Evolutionary conservation across 2,113 vertebrate species (phyloP), one percentile per base, ranked within the genome.

Genomic region (Cyprinodon tularosa): DNA sequence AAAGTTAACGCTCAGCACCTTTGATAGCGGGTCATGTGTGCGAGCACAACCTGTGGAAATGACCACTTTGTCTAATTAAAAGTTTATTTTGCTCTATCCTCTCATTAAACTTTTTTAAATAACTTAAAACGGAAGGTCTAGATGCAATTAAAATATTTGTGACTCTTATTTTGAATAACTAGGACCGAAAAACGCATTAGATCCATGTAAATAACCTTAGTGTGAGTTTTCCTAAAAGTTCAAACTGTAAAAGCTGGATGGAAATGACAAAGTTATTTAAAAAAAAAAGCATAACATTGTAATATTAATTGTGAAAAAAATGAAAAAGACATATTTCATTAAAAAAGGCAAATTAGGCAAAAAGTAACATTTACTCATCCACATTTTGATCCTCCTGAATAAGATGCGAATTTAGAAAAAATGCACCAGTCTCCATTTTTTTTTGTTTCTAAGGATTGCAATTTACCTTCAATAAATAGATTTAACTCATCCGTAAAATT

Each of bases 1-100:
- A 40, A 78, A 82, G 72, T 68, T 80, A 65, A 80, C 15, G 1
- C 53, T 74, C 61, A 37, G 62, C 76, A 68, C 47, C 63, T 57
- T 48, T 62, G 66, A 73, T 63, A 69, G 69, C 66, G 20, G 50
- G 17, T 57, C 50, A 9, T 57, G 50, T n/a, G 20, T 73, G 66
- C 57, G 3, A 72, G 50, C 60, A 82, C 68, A 68, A 60, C 36
- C 72, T 3, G 2, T 64, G 29, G 62, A 37, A 22, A 11, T 63
- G 20, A 29, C 17, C 50, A 20, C 50, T 9, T 10, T 57, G 17
- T n/a, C 6, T 57, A n/a, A 57, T 57, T n/a, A 53, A 53, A 20
- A 15, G 48, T 15, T 50, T 15, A 57, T 20, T 29, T 20, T 57
- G 50, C 4, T 57, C 8, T 57, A 57, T 53, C 17, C 4, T 57